A percentile compares a stretch with the other conserved stretches of the same genome.
phyloP scores from a whole-genome alignment of 2,113 vertebrate genomes.

The Cavia aperea region DNA sequence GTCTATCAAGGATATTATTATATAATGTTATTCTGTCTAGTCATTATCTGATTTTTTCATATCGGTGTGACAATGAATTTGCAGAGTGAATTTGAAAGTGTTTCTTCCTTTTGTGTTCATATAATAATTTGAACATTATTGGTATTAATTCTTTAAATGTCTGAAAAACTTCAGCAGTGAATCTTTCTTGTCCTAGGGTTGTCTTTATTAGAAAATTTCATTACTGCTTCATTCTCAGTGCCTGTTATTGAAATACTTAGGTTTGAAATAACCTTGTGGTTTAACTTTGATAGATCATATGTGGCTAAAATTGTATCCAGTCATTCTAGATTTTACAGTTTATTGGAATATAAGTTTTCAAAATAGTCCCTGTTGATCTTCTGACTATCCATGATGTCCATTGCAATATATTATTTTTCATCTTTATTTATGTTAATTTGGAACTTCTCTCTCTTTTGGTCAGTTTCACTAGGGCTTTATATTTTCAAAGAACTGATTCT shows the following conservation, averaged over 20 bases:
- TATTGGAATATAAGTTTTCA: neutral
- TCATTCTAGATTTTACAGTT: neutral
- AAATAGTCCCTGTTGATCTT: neutral
- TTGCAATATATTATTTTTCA: neutral
- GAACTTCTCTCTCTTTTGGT: neutral
- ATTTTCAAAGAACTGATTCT: neutral
- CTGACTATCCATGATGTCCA: neutral
- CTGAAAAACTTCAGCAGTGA: neutral
- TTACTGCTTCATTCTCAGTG: neutral
- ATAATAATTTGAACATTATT: neutral
- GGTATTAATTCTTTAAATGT: neutral
- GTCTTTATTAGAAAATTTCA: neutral
- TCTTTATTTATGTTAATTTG: neutral
- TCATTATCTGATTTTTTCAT: neutral
- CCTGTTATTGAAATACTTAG: neutral
- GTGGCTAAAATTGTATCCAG: neutral
- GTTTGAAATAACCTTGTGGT: neutral
- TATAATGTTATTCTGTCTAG: neutral
- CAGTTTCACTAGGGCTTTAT: neutral
- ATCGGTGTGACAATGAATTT: neutral
- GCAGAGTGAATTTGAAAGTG: neutral
- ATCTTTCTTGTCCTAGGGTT: neutral
- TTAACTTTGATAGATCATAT: neutral
- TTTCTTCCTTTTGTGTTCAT: neutral
- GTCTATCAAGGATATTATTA: neutral